phyloP scores from a whole-genome alignment of 2,797 vertebrate genomes.

The Poeciliopsis infans region DNA sequence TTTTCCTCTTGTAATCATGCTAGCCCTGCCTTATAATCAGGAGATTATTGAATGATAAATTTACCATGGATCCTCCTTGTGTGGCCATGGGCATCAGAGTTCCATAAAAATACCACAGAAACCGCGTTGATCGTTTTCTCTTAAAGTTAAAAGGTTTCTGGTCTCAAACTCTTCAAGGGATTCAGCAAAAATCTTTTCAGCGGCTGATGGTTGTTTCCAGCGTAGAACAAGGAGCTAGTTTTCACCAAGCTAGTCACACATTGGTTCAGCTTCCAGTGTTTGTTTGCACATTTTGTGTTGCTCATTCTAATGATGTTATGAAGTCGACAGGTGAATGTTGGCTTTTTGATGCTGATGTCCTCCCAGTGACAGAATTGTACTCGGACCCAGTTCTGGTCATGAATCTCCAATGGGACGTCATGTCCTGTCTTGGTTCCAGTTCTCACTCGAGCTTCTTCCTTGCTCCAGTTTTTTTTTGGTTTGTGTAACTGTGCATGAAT shows the following conservation, averaged over 20 bases:
- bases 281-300: not conserved
- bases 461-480: constrained; percentile 32
- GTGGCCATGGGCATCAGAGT: not conserved
- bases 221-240: not conserved
- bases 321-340: constrained; percentile 5
- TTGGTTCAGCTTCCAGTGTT: not conserved
- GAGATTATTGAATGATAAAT: constrained; percentile 39
- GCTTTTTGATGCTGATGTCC: constrained; percentile 22
- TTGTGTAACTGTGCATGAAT: not conserved
- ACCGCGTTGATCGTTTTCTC: not conserved
- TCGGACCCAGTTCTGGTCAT: constrained; percentile 54
- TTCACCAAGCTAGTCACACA: not conserved
- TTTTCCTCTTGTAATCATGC: constrained; percentile 21
- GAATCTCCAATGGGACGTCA: constrained; percentile 42
- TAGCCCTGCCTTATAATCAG: constrained; percentile 36
- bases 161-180: not conserved
- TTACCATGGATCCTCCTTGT: not conserved
- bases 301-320: not conserved
- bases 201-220: not conserved
- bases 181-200: not conserved
- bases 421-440: constrained; percentile 45
- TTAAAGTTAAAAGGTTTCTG: not conserved
- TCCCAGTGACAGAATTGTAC: constrained; percentile 51
- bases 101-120: not conserved
- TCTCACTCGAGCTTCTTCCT: constrained; percentile 23